Evolutionary conservation across 2,888 invertebrate species (phyloP), one percentile per base, ranked within the genome.

Genomic region (Philonicus albiceps): DNA sequence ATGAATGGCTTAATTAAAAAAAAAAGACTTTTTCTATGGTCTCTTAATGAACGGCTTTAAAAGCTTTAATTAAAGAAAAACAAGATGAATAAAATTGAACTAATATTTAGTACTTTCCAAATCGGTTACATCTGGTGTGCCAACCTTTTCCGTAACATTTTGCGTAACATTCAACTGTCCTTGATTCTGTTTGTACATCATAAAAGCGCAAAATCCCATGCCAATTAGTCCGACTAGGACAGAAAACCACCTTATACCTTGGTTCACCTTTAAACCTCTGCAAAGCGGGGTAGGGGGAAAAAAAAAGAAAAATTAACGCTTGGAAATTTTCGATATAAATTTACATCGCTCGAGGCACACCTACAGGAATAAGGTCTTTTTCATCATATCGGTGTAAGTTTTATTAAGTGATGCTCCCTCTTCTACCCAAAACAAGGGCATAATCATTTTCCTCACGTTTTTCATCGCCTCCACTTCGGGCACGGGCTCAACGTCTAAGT

Each of bases 371-470:
- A 92, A 88, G 1, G 91, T 91, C 40, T 91, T 92, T 86, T 96
- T 95, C 49, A 96, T 90, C 92, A 95, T 94, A 81, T 94, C 94
- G 6, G 95, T 94, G 89, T 94, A 95, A 0, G 95, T 95, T 88
- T 94, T 94, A 90, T 95, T 95, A 11, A 96, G 90, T 0, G 94
- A 93, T 0, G 95, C 92, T 7, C 95, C 95, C 94, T 85, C 97
- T 90, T 97, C 96, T 0, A 97, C 93, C 97, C 97, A 97, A 89
- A 97, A 95, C 2, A 97, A 16, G 0, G 97, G 97, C 19, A 95
- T 90, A 0, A 96, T 91, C 0, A 95, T 93, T 6, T 93, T 93
- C 0, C 95, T 94, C 3, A 96, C 92, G 55, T 94, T 93, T 88
- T 95, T 95, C 92, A 95, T 95, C 0, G 95, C 90, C 0, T 94